Evolutionary conservation across 2,888 invertebrate genomes (phyloP).

Genomic region (Eucera pruinosa): DNA sequence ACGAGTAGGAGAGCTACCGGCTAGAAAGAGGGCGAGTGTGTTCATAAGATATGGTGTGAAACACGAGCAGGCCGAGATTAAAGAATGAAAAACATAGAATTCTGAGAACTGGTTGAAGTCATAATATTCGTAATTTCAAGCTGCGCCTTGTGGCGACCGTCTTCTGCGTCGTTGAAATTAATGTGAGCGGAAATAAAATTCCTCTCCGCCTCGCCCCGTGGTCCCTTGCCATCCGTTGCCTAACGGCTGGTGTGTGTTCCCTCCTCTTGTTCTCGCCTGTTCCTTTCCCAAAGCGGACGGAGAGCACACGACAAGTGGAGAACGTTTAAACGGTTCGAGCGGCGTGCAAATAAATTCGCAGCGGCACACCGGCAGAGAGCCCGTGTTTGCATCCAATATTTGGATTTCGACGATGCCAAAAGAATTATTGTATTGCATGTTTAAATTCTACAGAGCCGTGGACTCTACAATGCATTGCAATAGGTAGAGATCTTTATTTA

Average conservation of each 20-base stretch:
- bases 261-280: slow-evolving; percentile 29
- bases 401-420: slow-evolving; percentile 63
- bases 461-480: no score
- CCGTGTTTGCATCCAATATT: slow-evolving; percentile 69
- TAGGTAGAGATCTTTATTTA: no score
- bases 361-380: slow-evolving; percentile 4
- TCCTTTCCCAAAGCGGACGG: slow-evolving; percentile 32
- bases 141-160: slow-evolving; percentile 69
- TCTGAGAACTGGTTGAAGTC: slow-evolving; percentile 83
- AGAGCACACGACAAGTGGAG: slow-evolving; percentile 64
- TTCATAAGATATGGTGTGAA: slow-evolving; percentile 80
- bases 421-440: slow-evolving; percentile 46
- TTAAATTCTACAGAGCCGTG: no score
- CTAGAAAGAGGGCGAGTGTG: slow-evolving; percentile 61
- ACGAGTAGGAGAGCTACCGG: background rate
- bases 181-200: slow-evolving; percentile 78
- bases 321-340: slow-evolving; percentile 68
- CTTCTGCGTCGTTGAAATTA: slow-evolving; percentile 75
- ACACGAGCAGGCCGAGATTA: slow-evolving; percentile 83
- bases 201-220: slow-evolving; percentile 61
- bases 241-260: slow-evolving; percentile 8
- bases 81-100: slow-evolving; percentile 84
- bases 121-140: slow-evolving; percentile 84
- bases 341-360: slow-evolving; percentile 69
- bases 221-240: slow-evolving; percentile 51